Conservation (phyloP, 2,888 invertebrate genomes). For the Volucella inanis region DNA sequence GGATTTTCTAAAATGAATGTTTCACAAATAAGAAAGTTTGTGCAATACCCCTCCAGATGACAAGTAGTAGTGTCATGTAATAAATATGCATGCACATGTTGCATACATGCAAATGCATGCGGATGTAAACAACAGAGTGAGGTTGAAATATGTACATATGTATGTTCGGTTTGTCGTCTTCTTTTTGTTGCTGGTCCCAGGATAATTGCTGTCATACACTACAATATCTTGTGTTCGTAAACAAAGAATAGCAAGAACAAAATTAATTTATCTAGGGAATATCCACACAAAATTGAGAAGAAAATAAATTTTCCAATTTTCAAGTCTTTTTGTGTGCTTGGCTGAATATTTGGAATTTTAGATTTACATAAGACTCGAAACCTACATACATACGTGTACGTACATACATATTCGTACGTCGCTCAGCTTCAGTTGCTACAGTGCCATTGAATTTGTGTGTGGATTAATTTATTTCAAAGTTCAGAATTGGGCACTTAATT, state of each 20-base stretch:
- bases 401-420: not conserved
- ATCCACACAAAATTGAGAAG: constrained; percentile 18
- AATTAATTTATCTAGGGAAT: constrained; percentile 50
- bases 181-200: constrained; percentile 40
- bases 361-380: constrained; percentile 59
- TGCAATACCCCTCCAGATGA: constrained; percentile 2
- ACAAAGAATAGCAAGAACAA: constrained; percentile 27
- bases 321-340: constrained; percentile 21
- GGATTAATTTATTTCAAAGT: constrained; percentile 37
- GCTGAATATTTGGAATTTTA: constrained; percentile 34
- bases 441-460: constrained; percentile 37
- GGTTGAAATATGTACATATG: not conserved
- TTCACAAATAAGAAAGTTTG: too few species aligned
- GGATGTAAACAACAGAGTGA: not conserved
- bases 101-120: not conserved
- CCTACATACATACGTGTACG: too few species aligned
- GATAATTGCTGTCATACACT: constrained; percentile 44
- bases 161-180: constrained; percentile 30
- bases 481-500: constrained; percentile 59
- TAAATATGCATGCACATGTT: not conserved
- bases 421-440: not conserved
- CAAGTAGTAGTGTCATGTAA: not conserved
- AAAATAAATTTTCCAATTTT: constrained; percentile 24
- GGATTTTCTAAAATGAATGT: constrained; percentile 45
- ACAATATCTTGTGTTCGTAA: constrained; percentile 29